Evolutionary conservation across 2,113 vertebrate genomes (phyloP), one percentile per base, ranked within the genome.

Genomic region (Nesogale talazaci): DNA sequence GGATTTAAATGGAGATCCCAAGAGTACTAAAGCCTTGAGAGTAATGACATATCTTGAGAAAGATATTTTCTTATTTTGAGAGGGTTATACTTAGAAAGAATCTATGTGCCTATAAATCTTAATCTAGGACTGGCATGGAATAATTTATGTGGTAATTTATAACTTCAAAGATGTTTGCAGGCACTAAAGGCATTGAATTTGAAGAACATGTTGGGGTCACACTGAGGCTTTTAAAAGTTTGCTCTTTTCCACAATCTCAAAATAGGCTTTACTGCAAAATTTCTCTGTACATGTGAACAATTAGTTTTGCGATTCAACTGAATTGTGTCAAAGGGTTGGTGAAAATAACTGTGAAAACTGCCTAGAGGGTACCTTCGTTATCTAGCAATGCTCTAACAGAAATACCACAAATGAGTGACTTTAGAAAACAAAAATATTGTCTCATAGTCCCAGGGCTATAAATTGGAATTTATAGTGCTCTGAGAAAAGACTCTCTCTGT

Each of bases 61-160:
- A 40, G 74, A 81, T 86, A 75, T 92, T 95, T 94, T 94, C 70
- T 65, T 75, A 57, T 92, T 95, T 96, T 84, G 61, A 91, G 89
- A 93, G 83, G 6, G 90, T 88, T 78, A 20, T 65, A 69, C 67
- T 86, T 86, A 83, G 22, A 81, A 91, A 88, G 74, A 88, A 93
- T 89, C 57, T 74, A 15, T 59, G 42, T 79, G 52, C 80, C 87
- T 96, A 74, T 95, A 96, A 90, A 93, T 96, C 86, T 94, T 95
- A 76, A 94, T 93, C 19, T 0, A 84, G 61, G 34, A 59, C 87
- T 91, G 56, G 38, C 75, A 83, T 95, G 65, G 81, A 89, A 70
- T 86, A 88, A 90, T 72, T 91, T 65, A 86, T 91, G 20, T 88
- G 56, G 70, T 89, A 92, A 96, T 96, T 94, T 94, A 16, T 90